phyloP scores from a whole-genome alignment of 2,113 vertebrate species.

The Clarias macrocephalus region DNA sequence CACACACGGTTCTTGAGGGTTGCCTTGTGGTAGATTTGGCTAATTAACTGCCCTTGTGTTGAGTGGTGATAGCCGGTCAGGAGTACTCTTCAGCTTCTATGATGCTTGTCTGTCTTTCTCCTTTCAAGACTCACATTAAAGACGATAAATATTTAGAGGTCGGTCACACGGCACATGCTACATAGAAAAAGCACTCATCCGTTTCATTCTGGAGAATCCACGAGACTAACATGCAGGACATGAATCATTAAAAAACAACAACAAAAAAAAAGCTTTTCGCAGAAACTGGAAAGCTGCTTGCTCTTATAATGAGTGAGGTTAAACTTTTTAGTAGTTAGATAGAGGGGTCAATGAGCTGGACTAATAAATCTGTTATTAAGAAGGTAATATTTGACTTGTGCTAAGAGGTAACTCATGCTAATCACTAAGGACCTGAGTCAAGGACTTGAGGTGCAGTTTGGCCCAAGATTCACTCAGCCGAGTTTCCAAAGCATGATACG shows the following conservation, averaged over 20 bases:
- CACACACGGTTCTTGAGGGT: conserved; percentile 66
- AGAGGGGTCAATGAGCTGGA: conserved; percentile 23
- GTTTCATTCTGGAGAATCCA: conserved; percentile 35
- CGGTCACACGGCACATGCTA: conserved; percentile 39
- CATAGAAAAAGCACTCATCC: conserved; percentile 43
- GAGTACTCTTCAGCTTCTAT: conserved; percentile 62
- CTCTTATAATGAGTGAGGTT: conserved; percentile 34
- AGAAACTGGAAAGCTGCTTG: conserved; percentile 33
- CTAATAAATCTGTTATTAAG: conserved; percentile 39
- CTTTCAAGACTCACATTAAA: conserved; percentile 9
- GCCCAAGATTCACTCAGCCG: neutral
- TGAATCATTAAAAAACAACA: neutral
- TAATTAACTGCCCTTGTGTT: conserved; percentile 73
- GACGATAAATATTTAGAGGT: conserved; percentile 22
- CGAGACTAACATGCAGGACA: neutral
- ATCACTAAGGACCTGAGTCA: neutral
- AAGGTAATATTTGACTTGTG: conserved; percentile 51
- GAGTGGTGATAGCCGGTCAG: conserved; percentile 66
- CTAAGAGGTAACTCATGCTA: conserved; percentile 13
- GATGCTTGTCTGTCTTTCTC: conserved; percentile 62
- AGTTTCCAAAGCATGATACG: conserved; percentile 11
- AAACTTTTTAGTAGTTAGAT: conserved; percentile 29
- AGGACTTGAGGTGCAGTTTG: conserved; percentile 3
- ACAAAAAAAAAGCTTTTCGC: conserved; percentile 13
- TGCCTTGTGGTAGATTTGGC: conserved; percentile 69